Evolutionary conservation across 2,113 vertebrate genomes (phyloP), one percentile per base, ranked within the genome.

Genomic region (Sebastes fasciatus): DNA sequence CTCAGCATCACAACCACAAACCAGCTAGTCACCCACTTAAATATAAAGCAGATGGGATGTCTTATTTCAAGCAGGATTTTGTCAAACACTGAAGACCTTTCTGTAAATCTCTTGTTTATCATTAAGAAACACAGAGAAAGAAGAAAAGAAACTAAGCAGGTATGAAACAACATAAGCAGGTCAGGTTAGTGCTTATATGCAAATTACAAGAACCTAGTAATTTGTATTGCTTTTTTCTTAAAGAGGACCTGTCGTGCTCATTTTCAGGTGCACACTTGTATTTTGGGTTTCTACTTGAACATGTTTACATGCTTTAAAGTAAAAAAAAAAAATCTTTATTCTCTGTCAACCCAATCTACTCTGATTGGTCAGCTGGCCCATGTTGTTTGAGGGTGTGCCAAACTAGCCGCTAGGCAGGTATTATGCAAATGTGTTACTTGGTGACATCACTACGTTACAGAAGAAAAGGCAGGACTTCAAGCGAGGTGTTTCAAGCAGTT

Each of bases 11-110:
- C 54, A 48, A 74, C 26, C 55, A 77, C 60, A 80, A 84, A 85
- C 72, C 75, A 82, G 69, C 84, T 83, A 71, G 63, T 69, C 74
- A 80, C 61, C 19, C 54, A 68, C 61, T 76, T 88, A 82, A 86
- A 92, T 88, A 80, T 79, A 58, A 83, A 87, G 34, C 77, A 87
- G 77, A 84, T 84, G 76, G 74, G 52, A 65, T 13, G 43, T 71
- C 60, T 71, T 83, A 70, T 86, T 88, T 83, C 6, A 68, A 74
- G 52, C 34, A 49, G 54, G 43, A 80, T 89, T 84, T 68, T 4
- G 63, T 58, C 66, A 78, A 78, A 76, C 57, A 79, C 10, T 14
- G 21, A 67, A 75, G 66, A 67, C 49, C 45, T 48, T 49, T 73
- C 46, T 76, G 42, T 26, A 74, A 52, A 72, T 69, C 6, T 73